phyloP scores from a whole-genome alignment of 2,888 invertebrate species.

The Apodemia duryi region DNA sequence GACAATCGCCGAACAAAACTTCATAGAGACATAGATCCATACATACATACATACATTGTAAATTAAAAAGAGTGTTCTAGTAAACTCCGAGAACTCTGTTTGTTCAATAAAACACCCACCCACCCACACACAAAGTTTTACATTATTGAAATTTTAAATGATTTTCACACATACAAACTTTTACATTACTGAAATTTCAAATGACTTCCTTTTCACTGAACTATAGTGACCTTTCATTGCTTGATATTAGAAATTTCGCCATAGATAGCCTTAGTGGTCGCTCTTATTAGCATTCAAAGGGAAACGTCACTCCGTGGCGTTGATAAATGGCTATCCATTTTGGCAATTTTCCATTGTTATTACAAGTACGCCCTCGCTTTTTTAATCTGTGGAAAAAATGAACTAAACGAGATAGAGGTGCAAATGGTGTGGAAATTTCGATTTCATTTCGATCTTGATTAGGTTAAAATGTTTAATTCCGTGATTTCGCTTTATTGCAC shows the following conservation, averaged over 20 bases:
- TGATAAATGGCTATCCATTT: constrained; percentile 21
- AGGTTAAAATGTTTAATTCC: neutral
- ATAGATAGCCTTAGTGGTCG: constrained; percentile 18
- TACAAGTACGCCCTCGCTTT: constrained; percentile 20
- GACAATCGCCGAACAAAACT: no score
- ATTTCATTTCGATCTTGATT: constrained; percentile 7
- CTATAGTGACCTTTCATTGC: constrained; percentile 1
- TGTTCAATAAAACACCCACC: no score
- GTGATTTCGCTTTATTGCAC: neutral
- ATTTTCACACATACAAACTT: neutral
- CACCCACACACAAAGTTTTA: no score
- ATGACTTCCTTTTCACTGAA: neutral
- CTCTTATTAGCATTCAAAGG: constrained; percentile 21
- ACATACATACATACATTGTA: no score
- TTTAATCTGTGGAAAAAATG: constrained; percentile 17
- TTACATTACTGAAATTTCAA: neutral
- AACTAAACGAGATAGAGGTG: constrained; percentile 10
- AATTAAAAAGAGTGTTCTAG: no score
- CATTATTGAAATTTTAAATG: neutral
- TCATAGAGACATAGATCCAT: no score
- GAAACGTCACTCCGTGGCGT: constrained; percentile 18
- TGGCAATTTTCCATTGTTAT: constrained; percentile 23
- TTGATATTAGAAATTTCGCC: constrained; percentile 8
- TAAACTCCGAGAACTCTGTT: no score
- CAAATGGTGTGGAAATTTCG: constrained; percentile 5